Evolutionary conservation across 2,888 invertebrate genomes (phyloP).

Genomic region (Megamerina dolium): DNA sequence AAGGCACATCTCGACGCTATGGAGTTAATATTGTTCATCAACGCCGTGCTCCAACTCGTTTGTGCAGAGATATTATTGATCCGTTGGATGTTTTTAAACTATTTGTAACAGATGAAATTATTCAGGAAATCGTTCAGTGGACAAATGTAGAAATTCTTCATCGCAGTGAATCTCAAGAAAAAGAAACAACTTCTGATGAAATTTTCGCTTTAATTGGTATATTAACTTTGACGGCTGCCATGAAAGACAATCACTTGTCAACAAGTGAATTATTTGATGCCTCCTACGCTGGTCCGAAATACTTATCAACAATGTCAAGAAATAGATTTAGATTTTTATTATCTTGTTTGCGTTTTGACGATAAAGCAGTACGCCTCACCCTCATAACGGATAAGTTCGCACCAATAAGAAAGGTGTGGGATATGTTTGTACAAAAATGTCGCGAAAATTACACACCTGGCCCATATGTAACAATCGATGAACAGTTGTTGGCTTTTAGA

Average conservation of each 20-base stretch:
- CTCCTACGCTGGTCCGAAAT: slow-evolving; percentile 13
- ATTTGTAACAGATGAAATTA: slow-evolving; percentile 10
- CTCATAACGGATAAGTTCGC: slow-evolving; percentile 10
- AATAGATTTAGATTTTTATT: slow-evolving; percentile 11
- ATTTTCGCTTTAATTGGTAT: slow-evolving; percentile 12
- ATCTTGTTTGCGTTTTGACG: slow-evolving; percentile 12
- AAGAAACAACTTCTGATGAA: slow-evolving; percentile 10
- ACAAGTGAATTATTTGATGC: slow-evolving; percentile 14
- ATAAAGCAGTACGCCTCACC: slow-evolving; percentile 10
- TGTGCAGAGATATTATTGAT: slow-evolving; percentile 13
- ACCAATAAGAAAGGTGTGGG: slow-evolving; percentile 11
- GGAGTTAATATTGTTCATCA: slow-evolving; percentile 12
- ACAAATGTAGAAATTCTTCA: slow-evolving; percentile 11
- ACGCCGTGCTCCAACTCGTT: slow-evolving; percentile 6
- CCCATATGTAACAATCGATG: slow-evolving; percentile 17
- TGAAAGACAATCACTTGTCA: slow-evolving; percentile 15
- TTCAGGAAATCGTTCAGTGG: slow-evolving; percentile 11
- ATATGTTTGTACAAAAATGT: slow-evolving; percentile 19
- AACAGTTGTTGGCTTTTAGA: slow-evolving; percentile 20
- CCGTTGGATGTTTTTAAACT: slow-evolving; percentile 10
- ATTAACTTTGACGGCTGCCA: slow-evolving; percentile 15
- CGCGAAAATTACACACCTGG: slow-evolving; percentile 20
- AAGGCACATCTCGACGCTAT: too few species aligned
- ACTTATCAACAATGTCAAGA: slow-evolving; percentile 16
- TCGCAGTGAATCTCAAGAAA: slow-evolving; percentile 11